These are phyloP conservation scores for Tenrec ecaudatus DNA, from an alignment of 2,113 vertebrate genomes.

Conservation along the genomic window DNA sequence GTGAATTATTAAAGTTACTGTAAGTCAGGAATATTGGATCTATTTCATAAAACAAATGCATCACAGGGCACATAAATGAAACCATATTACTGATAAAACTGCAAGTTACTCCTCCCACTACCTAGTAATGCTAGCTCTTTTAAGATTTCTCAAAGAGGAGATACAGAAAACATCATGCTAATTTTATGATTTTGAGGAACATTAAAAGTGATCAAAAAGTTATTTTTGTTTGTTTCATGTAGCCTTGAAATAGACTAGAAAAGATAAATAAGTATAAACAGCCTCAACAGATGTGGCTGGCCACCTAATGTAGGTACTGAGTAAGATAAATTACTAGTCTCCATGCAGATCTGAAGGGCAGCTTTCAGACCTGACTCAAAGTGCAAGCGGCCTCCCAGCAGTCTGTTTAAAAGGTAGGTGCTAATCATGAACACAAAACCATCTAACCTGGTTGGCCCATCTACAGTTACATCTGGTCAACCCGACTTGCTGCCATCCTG, in stretches of 20 bases:
- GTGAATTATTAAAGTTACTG: constrained; percentile 33
- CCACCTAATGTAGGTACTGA: no score
- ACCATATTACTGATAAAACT: constrained; percentile 32
- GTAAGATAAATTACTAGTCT: background rate
- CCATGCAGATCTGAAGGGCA: background rate
- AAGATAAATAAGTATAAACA: constrained; percentile 2
- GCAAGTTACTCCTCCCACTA: background rate
- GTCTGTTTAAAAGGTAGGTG: background rate
- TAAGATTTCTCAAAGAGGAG: constrained; percentile 48
- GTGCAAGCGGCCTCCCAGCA: background rate
- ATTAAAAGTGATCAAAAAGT: constrained; percentile 1
- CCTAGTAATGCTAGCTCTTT: constrained; percentile 42
- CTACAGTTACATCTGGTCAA: background rate
- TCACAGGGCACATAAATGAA: background rate
- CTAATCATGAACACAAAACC: constrained; percentile 19
- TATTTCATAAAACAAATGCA: constrained; percentile 49
- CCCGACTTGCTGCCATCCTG: background rate
- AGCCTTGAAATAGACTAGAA: background rate
- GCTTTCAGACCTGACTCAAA: background rate
- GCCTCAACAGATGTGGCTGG: background rate
- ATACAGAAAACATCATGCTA: background rate
- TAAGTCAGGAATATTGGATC: constrained; percentile 35
- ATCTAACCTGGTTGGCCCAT: background rate
- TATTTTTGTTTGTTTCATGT: background rate
- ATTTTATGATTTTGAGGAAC: constrained; percentile 30